Base-by-base conservation (phyloP, 2,888 invertebrate species). In the Dicranocentrus wangi region DNA sequence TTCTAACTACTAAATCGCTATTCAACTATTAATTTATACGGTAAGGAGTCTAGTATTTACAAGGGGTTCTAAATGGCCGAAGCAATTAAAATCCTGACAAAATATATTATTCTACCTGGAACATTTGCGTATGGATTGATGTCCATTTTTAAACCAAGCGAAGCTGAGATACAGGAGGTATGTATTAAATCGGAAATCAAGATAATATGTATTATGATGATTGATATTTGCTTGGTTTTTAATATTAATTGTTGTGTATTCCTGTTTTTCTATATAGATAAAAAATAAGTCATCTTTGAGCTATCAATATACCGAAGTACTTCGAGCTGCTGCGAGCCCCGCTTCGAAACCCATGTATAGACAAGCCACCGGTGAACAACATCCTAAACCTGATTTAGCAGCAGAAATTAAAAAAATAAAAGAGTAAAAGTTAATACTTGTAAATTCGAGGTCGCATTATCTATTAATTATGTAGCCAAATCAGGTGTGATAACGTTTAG, bases 381-480 rank as follows among this genome's bases (percentile, higher is more conserved):
- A 81, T 65, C 76, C 75, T n/a, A 3, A 76, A 23, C 58, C 76
- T 21, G 68, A 76, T 28, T n/a, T 76, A 89, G 93, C 81, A 92
- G 93, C 87, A 90, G 91, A 76, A 92, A 93, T 87, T 90, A 93
- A 15, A 90, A 92, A 88, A 91, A 92, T 85, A 91, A 92, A 87
- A 89, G 93, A 84, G 92, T 93, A 87, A 32, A 7, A 92, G 92
- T 87, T 91, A 92, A 72, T 92, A 91, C 85, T 92, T 92, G 87
- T 91, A 92, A 70, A 91, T 91, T 87, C 92, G 92, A 87, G 79
- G 92, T 93, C 2, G 91, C 91, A 79, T 90, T 92, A 84, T 93
- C 93, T 88, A 92, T 91, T 91, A 66, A 90, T 92, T 8, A 94
- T 94, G 87, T 91, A 92, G 87, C 91, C 93, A 25, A 92, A 93